Percentiles rank a stretch among this genome's conserved stretches.
Evolutionary conservation across 1,140 invertebrate species (phyloP).

Genomic region (Cephus cinctus): DNA sequence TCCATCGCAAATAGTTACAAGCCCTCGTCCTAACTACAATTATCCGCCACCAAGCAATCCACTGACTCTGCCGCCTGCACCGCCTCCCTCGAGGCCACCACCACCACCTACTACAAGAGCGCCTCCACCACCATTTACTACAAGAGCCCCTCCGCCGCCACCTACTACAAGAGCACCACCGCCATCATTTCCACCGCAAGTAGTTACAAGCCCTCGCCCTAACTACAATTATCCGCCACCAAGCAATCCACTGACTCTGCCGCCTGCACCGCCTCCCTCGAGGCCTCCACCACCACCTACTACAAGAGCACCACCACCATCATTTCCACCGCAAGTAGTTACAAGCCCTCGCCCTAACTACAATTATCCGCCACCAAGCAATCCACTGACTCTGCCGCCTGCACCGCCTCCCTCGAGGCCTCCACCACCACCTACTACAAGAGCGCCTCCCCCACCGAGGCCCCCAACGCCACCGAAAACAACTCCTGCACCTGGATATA

Average conservation of each 20-base stretch:
- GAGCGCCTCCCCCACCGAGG: neutral
- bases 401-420: slow-evolving; percentile 11
- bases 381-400: slow-evolving; percentile 8
- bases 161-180: slow-evolving; percentile 15
- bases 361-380: neutral
- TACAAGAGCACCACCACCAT: slow-evolving; percentile 9
- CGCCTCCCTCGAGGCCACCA: neutral
- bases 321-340: slow-evolving; percentile 4
- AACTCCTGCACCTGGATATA: slow-evolving; percentile 9
- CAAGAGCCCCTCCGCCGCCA: slow-evolving; percentile 8
- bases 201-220: neutral
- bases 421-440: slow-evolving; percentile 4
- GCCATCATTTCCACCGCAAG: neutral
- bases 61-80: neutral
- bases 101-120: neutral
- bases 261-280: slow-evolving; percentile 2
- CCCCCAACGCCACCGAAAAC: slow-evolving; percentile 10
- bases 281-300: neutral
- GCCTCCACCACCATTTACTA: slow-evolving; percentile 9
- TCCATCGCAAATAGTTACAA: no score
- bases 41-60: neutral
- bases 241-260: neutral
- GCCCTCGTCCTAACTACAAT: neutral
- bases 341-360: no score
- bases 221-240: slow-evolving; percentile 19